Conservation (phyloP, 2,113 vertebrate species). For the Callipepla californica region DNA sequence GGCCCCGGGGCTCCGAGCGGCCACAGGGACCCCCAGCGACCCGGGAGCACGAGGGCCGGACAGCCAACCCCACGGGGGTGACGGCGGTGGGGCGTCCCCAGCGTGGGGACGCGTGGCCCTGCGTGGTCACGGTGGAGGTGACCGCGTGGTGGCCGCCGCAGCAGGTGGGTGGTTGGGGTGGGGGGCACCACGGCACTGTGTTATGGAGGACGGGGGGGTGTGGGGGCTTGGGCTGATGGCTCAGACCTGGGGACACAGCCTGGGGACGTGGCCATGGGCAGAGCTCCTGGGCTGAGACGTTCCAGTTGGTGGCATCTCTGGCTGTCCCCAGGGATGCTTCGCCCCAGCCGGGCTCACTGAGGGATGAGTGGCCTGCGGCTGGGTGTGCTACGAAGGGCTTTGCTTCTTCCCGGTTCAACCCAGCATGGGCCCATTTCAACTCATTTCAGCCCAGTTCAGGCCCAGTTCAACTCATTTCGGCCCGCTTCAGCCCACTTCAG, state of each 20-base stretch:
- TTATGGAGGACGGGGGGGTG: not conserved
- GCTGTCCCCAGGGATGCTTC: not conserved
- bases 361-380: fast-evolving
- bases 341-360: fast-evolving
- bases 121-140: not conserved
- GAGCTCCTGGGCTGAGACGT: too few species aligned
- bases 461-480: not conserved
- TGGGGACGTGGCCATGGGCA: not conserved
- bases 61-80: not conserved
- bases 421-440: too few species aligned
- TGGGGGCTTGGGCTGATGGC: not conserved
- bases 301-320: not conserved
- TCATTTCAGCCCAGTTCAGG: not conserved
- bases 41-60: not conserved
- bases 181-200: not conserved
- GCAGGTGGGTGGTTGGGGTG: not conserved
- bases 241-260: not conserved
- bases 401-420: not conserved
- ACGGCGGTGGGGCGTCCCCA: not conserved
- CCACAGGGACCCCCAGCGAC: not conserved
- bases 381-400: too few species aligned
- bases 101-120: not conserved
- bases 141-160: not conserved
- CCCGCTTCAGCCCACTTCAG: not conserved
- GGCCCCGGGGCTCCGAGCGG: not conserved